Percentiles rank a stretch among this genome's conserved stretches.
Conservation (phyloP, 2,113 vertebrate genomes). For the Pantherophis guttatus region DNA sequence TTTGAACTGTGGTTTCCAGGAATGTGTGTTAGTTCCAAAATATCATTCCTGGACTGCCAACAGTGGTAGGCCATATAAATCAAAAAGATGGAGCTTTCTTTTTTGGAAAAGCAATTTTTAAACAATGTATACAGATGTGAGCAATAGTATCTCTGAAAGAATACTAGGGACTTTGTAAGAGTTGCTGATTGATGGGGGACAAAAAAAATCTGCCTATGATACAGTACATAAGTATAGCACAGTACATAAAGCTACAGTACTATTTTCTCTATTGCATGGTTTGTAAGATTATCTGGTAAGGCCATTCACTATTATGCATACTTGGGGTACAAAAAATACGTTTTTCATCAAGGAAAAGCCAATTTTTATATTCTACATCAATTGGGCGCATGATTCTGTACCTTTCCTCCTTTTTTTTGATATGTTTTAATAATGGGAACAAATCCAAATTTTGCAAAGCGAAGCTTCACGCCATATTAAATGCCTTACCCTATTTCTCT, state of each 20-base stretch:
- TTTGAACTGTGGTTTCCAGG: not conserved
- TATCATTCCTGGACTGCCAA: not conserved
- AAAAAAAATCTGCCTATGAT: slow-evolving; percentile 40
- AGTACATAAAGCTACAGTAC: not conserved
- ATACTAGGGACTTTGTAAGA: slow-evolving; percentile 59
- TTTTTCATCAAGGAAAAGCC: not conserved
- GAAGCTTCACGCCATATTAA: not conserved
- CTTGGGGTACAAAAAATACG: not conserved
- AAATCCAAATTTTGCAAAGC: not conserved
- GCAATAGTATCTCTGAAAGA: slow-evolving; percentile 54
- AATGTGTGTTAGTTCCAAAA: slow-evolving; percentile 19
- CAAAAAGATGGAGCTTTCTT: slow-evolving; percentile 18
- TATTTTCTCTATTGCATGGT: not conserved
- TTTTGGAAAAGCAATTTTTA: slow-evolving; percentile 43
- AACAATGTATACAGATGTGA: slow-evolving; percentile 59
- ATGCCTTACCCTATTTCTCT: not conserved
- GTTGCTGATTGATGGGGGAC: slow-evolving; percentile 50
- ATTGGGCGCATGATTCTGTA: not conserved
- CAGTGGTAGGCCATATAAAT: slow-evolving; percentile 14
- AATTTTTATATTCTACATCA: not conserved
- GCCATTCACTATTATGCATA: not conserved
- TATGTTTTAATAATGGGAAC: not conserved
- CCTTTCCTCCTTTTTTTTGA: not conserved
- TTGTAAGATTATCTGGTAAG: not conserved
- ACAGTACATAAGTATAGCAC: not conserved